Conservation (phyloP, 2,797 vertebrate genomes). For the Pseudochaenichthys georgianus region DNA sequence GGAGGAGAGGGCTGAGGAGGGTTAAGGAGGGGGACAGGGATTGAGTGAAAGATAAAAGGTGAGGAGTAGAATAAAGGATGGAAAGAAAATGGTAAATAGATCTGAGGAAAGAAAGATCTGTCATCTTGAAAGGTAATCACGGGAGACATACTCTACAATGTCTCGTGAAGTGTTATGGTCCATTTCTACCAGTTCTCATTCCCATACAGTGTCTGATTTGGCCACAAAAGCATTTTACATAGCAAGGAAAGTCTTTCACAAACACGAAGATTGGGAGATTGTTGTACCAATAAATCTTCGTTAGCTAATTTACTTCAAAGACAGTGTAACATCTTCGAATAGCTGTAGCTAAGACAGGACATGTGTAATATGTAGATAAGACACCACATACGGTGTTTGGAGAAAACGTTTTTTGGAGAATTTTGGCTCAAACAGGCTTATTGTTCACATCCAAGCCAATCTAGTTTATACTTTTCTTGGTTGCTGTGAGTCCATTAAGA, state of each 20-base stretch:
- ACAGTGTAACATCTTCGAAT: neutral
- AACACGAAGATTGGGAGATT: neutral
- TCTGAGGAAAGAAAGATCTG: conserved; percentile 19
- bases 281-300: neutral
- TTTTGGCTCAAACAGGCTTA: neutral
- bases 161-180: neutral
- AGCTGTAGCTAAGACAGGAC: neutral
- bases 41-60: conserved; percentile 45
- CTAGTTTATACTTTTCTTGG: conserved; percentile 18
- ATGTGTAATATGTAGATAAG: conserved; percentile 3
- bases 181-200: neutral
- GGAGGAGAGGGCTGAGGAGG: conserved; percentile 49
- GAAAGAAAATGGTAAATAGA: conserved; percentile 40
- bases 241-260: neutral
- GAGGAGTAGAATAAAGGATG: conserved; percentile 21
- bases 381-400: neutral
- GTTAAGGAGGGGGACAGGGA: conserved; percentile 44
- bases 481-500: neutral
- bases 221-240: neutral
- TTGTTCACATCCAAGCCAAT: conserved; percentile 8
- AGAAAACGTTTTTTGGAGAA: neutral
- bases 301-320: neutral
- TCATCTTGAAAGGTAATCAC: conserved; percentile 43
- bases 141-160: conserved; percentile 10
- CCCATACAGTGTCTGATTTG: conserved; percentile 3